Conservation (phyloP, 2,888 invertebrate genomes). For the Drosophila nigricruria region DNA sequence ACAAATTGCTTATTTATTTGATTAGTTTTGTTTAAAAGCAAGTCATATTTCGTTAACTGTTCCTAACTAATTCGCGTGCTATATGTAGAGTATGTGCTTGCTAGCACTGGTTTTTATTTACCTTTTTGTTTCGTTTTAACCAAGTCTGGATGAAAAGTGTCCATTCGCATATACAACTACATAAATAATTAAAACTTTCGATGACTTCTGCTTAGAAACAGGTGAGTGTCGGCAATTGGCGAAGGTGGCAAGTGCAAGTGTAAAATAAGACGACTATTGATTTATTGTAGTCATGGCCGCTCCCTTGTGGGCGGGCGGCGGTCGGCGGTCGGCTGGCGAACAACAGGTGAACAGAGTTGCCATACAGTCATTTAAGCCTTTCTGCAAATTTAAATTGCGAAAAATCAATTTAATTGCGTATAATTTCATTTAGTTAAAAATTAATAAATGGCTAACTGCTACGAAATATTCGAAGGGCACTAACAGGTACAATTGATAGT, state of each 20-base stretch:
- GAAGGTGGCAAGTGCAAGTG: slow-evolving; percentile 7
- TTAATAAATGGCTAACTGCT: not conserved
- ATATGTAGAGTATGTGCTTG: not conserved
- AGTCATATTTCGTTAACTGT: slow-evolving; percentile 9
- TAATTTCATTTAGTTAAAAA: slow-evolving; percentile 1
- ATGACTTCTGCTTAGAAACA: slow-evolving; percentile 8
- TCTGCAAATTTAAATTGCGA: slow-evolving; percentile 15
- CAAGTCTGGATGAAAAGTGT: not conserved
- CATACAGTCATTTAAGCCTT: slow-evolving; percentile 18
- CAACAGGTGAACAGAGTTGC: slow-evolving; percentile 69
- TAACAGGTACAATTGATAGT: not conserved
- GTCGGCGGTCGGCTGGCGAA: slow-evolving; percentile 55
- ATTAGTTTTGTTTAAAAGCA: slow-evolving; percentile 5
- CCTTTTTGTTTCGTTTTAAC: slow-evolving; percentile 1
- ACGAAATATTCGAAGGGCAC: not conserved
- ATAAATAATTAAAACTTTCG: slow-evolving; percentile 6
- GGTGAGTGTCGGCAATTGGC: slow-evolving; percentile 32
- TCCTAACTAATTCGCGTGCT: not conserved
- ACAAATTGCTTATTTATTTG: slow-evolving; percentile 29
- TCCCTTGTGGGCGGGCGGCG: slow-evolving; percentile 39
- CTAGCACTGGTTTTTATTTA: slow-evolving; percentile 4
- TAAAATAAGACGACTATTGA: slow-evolving; percentile 45
- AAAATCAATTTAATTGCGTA: slow-evolving; percentile 41
- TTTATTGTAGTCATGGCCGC: slow-evolving; percentile 45
- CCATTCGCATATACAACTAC: not conserved